Evolutionary conservation across 23 tunicate genomes (phyloP), one percentile per base, ranked within the genome.

Genomic region (Halocynthia roretzi): DNA sequence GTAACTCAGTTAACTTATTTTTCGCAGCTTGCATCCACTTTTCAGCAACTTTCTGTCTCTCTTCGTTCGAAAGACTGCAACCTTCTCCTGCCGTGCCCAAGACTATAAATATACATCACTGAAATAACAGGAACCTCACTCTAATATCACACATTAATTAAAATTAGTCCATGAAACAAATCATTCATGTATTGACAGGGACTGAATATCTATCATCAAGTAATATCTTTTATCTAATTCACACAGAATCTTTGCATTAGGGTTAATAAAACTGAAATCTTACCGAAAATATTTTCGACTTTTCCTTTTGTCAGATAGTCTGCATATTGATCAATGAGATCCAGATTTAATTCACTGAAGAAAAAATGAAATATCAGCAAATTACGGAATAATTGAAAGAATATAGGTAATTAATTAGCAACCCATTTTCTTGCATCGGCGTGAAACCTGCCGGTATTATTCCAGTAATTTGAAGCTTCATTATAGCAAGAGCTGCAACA

Each of bases 11-110:
- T 71, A 19, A 91, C 97, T 80, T 91, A 67, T 75, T 80, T 57
- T 85, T 94, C 50, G 96, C 98, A 22, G 57, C 53, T 76, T 88
- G 71, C 52, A 94, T 84, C 98, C 98, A 94, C 65, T 83, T 80
- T 71, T 87, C 90, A 9, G 87, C 86, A 4, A 62, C 51, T 12
- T n/a, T 72, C 67, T 87, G 83, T 70, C 98, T 49, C 81, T 94
- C 98, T 6, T 80, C 94, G 52, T 67, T 22, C 0, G 86, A 83
- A 51, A 94, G 61, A 56, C 95, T 94, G 8, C 65, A 17, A 20
- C 95, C 94, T 84, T 94, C 98, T 50, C 98, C 98, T 7, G 91
- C 83, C n/a, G 98, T 80, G 56, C 98, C 98, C 54, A 74, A 54
- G 10, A 74, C 78, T 74, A 0, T 0, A n/a, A 22, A 74, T 21